Evolutionary conservation across 2,797 vertebrate genomes (phyloP), one percentile per base, ranked within the genome.

Genomic region (Xiphophorus birchmanni): DNA sequence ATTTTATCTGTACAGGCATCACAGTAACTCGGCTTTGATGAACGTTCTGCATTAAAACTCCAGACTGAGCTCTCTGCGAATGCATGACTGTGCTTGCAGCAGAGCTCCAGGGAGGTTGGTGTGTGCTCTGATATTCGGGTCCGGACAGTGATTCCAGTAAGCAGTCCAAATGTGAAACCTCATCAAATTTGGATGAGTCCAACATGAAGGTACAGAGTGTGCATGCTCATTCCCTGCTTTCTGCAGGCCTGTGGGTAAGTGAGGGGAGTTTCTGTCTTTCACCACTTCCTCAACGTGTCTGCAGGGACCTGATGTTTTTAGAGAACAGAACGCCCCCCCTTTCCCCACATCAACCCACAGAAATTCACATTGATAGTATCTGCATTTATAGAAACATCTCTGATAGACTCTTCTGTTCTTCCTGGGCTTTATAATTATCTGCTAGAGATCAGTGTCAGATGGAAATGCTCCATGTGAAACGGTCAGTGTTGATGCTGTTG

Each of bases 261-360:
- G 81, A 89, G 84, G 76, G 83, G 91, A 88, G 89, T 84, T 80
- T 91, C 80, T 92, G 90, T 89, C 85, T 89, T 91, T 89, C 84
- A 89, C 90, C 89, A 89, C 88, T 91, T 95, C 94, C 91, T 93
- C 86, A 85, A 85, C 80, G 72, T 26, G 88, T 88, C 86, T 77
- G 82, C 52, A 82, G 83, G 84, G 87, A 92, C 67, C 77, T 84
- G 83, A 89, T 88, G 84, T 91, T 91, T 90, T 85, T 75, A 75
- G 79, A 78, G 65, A 79, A 78, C 77, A 80, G 74, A 54, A 58
- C 13, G 7, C 2, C 29, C 13, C 10, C 7, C 63, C 26, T 15
- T 26, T 79, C 77, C 48, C 69, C 75, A 83, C 82, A 85, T 21
- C n/a, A 65, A 26, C 21, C 35, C 10, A 76, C 15, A 79, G 74